These are phyloP conservation scores for Gonioctena quinquepunctata DNA, from an alignment of 1,140 invertebrate species.

Conservation along the genomic window DNA sequence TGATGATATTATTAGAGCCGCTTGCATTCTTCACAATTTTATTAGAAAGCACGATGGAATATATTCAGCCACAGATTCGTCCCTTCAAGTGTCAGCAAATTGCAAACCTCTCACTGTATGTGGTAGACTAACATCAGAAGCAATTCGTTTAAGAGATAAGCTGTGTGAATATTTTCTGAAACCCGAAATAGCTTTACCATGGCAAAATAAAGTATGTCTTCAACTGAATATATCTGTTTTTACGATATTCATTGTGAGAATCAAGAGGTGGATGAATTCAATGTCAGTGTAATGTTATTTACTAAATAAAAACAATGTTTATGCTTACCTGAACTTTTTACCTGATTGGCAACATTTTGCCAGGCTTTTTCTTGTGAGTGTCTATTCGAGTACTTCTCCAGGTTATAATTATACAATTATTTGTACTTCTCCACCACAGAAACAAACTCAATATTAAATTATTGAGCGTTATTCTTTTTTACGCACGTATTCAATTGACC, in stretches of 20 bases:
- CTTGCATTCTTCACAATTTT: neutral
- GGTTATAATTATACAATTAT: neutral
- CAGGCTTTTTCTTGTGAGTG: neutral
- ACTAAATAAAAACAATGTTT: neutral
- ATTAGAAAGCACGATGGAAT: neutral
- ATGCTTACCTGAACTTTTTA: neutral
- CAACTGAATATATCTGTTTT: neutral
- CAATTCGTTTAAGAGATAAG: neutral
- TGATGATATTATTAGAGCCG: neutral
- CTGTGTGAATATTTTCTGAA: conserved; percentile 3
- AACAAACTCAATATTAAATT: neutral
- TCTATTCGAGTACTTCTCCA: neutral
- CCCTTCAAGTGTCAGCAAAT: neutral
- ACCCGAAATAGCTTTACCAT: conserved; percentile 1
- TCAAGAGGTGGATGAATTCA: neutral
- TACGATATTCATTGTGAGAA: neutral
- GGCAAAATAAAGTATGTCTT: conserved; percentile 2
- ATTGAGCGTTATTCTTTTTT: neutral
- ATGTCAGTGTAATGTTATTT: neutral
- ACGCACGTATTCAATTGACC: neutral
- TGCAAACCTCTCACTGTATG: neutral
- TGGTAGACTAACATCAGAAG: conserved; percentile 2
- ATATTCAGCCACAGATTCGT: neutral
- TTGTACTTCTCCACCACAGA: neutral
- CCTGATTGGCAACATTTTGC: neutral